Evolutionary conservation across 2,113 vertebrate genomes (phyloP), one percentile per base, ranked within the genome.

Genomic region (Elephantulus edwardii): DNA sequence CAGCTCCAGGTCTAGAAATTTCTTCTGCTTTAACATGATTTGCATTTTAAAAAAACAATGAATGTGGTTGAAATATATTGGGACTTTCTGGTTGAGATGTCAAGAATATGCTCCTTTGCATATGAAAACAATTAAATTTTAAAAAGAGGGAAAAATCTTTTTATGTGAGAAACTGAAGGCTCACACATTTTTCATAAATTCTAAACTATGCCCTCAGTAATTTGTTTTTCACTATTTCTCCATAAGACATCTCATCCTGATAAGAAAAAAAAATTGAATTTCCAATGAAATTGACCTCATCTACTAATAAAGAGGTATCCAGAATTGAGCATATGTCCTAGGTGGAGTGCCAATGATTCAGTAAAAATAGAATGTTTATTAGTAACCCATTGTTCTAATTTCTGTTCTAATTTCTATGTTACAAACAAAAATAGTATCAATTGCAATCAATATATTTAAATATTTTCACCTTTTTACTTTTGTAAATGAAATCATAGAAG

Each of bases 141-240:
- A 68, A 86, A 72, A 56, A 9, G 8, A 87, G 17, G 78, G 52
- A 93, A 62, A 80, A 40, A 2, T 26, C 4, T 76, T 46, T 79
- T 62, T 62, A 62, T 0, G 1, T 92, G 83, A 92, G 83, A 85
- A 93, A 92, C 38, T 54, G 46, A 35, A 94, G 79, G 78, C 54
- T 90, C 66, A 82, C 40, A 85, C 46, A 83, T 86, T 92, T 89
- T 92, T 82, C 30, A 88, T 86, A 77, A 79, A 83, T 92, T 93
- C 58, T 88, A 74, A 84, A 26, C 42, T 76, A 76, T 85, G 42
- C 33, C 85, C 88, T 87, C 76, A 19, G 44, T 64, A 83, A 91
- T 93, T 91, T 93, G 28, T 90, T 91, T 90, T 94, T 79, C 24
- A 83, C 48, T 38, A 26, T 90, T 88, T 90, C 35, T 83, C 64